Conservation (phyloP, 2,888 invertebrate genomes). For the Zygaena filipendulae region DNA sequence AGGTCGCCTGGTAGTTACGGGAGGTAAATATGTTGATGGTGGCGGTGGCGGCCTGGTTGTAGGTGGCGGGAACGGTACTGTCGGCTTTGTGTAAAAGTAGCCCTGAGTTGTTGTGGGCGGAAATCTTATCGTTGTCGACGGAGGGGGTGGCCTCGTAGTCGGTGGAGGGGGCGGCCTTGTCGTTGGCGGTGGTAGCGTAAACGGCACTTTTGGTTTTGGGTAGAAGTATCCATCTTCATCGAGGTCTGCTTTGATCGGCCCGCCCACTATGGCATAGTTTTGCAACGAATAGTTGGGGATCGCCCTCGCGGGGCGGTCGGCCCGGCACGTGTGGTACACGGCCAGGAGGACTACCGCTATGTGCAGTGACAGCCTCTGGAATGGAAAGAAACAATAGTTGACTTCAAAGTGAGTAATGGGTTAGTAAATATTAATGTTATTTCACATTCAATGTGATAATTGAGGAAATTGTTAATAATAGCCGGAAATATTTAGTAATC, state of each 20-base stretch:
- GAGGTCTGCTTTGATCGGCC: conserved; percentile 40
- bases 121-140: conserved; percentile 6
- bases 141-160: conserved; percentile 10
- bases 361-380: conserved; percentile 62
- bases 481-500: too few species aligned
- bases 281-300: conserved; percentile 40
- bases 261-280: conserved; percentile 50
- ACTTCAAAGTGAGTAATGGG: conserved; percentile 1
- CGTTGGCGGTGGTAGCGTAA: conserved; percentile 12
- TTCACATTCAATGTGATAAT: too few species aligned
- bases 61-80: conserved; percentile 9
- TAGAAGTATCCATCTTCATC: conserved; percentile 62
- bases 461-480: too few species aligned
- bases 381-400: conserved; percentile 15
- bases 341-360: conserved; percentile 52
- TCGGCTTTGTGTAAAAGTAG: conserved; percentile 1
- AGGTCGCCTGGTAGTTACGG: conserved; percentile 12
- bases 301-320: conserved; percentile 37
- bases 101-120: not conserved
- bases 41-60: conserved; percentile 6
- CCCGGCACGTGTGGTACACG: conserved; percentile 43
- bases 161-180: conserved; percentile 10
- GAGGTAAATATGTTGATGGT: conserved; percentile 5
- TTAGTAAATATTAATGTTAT: too few species aligned
- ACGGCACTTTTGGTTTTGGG: conserved; percentile 27